Base-by-base conservation (phyloP, 2,113 vertebrate species). In the Solea senegalensis region DNA sequence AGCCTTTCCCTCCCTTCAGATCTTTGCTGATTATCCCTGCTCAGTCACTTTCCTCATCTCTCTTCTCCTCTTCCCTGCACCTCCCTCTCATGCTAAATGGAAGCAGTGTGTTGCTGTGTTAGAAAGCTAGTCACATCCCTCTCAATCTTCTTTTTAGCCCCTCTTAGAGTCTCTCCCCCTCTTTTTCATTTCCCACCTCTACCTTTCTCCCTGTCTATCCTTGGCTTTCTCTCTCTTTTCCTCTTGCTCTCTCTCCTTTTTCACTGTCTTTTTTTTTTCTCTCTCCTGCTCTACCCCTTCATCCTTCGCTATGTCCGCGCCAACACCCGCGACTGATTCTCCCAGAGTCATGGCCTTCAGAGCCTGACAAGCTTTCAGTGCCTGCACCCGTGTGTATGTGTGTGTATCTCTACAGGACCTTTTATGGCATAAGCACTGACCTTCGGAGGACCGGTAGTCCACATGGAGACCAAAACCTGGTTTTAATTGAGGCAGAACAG, bases 71-170 rank as follows among this genome's bases (percentile, higher is more conserved):
- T 61, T 61, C 83, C 69, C 75, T 58, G 65, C 80, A 79, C 72
- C 83, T 81, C 65, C 72, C 80, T 82, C 73, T 70, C 80, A 62
- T 41, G 73, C 90, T 92, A 91, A 92, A 92, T 91, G 79, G 89
- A 63, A 84, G 90, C 91, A 88, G 91, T 92, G 91, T 91, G 87
- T 76, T 52, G 70, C 74, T 26, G 76, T 11, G 82, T 92, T 92
- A 83, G 86, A 86, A 92, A 92, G 86, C 91, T n/a, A 86, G 90
- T 92, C 91, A 92, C 91, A 92, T 92, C 89, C 80, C 72, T 71
- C 84, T 73, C 82, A 56, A 85, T 82, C 81, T 78, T 82, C 85
- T 84, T 88, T 86, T 84, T 80, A 83, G 81, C 60, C 70, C 50
- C 72, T 79, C 85, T 85, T 50, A 50, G 52, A 72, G 56, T 52